Evolutionary conservation across 2,888 invertebrate genomes (phyloP), one percentile per base, ranked within the genome.

Genomic region (Heliconius hortense): DNA sequence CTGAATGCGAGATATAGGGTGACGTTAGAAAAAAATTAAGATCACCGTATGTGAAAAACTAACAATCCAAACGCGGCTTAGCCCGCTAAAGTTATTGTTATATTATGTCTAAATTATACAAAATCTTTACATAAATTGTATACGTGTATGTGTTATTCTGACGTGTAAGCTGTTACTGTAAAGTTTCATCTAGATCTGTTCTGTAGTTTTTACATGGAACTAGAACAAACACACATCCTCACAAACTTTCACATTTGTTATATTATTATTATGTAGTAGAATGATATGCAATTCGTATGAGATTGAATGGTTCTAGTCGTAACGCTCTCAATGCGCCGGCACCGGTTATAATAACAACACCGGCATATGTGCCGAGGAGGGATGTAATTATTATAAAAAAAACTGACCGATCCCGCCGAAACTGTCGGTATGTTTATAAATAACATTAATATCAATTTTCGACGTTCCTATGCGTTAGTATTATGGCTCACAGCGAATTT

Each of bases 401-500:
- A 67, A 10, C 24, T 28, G 18, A 24, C 15, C 43, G 18, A 18
- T 26, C 10, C 10, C n/a, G 28, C 28, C 28, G 21, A 28, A 69
- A 26, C 11, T 4, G 8, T n/a, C 56, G 56, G 15, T 56, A 69
- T 53, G 53, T 69, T 53, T 53, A n/a, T 53, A 24, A 21, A 59
- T 13, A 13, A 59, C 4, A 31, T 31, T 24, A 21, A 69, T n/a
- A 18, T 28, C 24, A 39, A 21, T 48, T 10, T 53, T 53, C n/a
- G 21, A 21, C 31, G 13, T 56, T 69, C 11, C 28, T n/a, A 48
- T 48, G 28, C 10, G 1, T 26, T 24, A 10, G 3, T 56, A 1
- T 31, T 35, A 69, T n/a, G 56, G 31, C 3, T 69, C 4, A 31
- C 15, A 69, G 69, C 69, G 69, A 69, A 56, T 69, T 28, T 69